Conservation (phyloP, 2,797 vertebrate species). For the Cetoscarus ocellatus region DNA sequence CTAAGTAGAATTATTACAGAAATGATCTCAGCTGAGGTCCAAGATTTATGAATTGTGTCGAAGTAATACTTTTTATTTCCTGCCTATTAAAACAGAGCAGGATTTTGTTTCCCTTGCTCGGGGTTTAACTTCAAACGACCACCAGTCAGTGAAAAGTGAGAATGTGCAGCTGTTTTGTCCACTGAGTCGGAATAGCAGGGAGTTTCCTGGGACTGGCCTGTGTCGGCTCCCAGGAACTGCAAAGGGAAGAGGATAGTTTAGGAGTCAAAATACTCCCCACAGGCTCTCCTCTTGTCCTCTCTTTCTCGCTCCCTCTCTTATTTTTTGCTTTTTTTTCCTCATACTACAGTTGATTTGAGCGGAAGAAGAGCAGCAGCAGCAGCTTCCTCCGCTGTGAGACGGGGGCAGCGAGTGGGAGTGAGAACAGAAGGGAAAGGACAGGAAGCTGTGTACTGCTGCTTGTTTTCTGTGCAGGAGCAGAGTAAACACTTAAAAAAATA, state of each 20-base stretch:
- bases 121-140: conserved; percentile 56
- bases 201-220: conserved; percentile 72
- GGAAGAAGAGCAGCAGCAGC: conserved; percentile 21
- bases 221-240: conserved; percentile 61
- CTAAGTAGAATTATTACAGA: no score
- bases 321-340: conserved; percentile 19
- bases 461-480: conserved; percentile 30
- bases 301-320: background rate
- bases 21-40: background rate
- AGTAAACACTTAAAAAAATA: conserved; percentile 33
- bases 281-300: conserved; percentile 49
- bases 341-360: conserved; percentile 50
- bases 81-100: background rate
- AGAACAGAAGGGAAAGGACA: conserved; percentile 63
- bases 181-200: conserved; percentile 63
- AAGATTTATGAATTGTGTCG: background rate
- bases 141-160: conserved; percentile 63
- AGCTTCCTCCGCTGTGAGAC: conserved; percentile 65
- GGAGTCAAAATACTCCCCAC: conserved; percentile 67
- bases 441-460: conserved; percentile 54
- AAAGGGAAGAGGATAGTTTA: conserved; percentile 47
- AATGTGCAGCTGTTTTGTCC: conserved; percentile 74
- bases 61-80: background rate
- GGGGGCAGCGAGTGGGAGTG: conserved; percentile 72
- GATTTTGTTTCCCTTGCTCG: background rate